These are phyloP conservation scores for Meloidogyne chitwoodi DNA, from an alignment of 1,140 invertebrate genomes.

Conservation along the genomic window DNA sequence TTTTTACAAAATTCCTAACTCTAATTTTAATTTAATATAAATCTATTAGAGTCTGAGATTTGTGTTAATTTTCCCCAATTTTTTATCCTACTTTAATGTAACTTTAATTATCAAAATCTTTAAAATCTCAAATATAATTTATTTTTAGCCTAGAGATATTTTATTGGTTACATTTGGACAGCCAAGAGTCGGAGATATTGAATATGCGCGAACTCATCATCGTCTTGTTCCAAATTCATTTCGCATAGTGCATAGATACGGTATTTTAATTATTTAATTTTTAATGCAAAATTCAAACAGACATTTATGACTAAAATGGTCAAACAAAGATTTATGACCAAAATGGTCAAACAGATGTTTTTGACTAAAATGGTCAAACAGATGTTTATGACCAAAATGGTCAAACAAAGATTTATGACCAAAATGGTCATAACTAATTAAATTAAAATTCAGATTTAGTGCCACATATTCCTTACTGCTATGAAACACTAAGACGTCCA, in stretches of 20 bases:
- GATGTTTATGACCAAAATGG: neutral
- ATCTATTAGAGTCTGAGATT: neutral
- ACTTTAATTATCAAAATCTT: too few relatives aligned
- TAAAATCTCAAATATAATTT: neutral
- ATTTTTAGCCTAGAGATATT: neutral
- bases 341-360: neutral
- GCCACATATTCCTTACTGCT: conserved; percentile 45
- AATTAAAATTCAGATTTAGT: conserved; percentile 29
- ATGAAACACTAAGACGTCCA: conserved; percentile 28
- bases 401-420: neutral
- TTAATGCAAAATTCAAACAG: too few relatives aligned
- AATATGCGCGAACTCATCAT: conserved; percentile 40
- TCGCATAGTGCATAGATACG: conserved; percentile 44
- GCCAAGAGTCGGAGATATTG: conserved; percentile 43
- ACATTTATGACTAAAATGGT: neutral
- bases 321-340: neutral
- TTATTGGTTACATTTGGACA: conserved; percentile 46
- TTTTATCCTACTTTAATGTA: neutral
- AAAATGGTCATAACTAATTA: neutral
- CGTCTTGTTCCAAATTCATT: conserved; percentile 42
- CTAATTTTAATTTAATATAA: too few relatives aligned
- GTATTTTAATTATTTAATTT: neutral
- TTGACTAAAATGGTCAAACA: too few relatives aligned
- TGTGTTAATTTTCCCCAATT: neutral
- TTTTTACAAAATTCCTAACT: too few relatives aligned